A percentile compares a stretch with the other conserved stretches of the same genome.
Conservation (phyloP, 2,113 vertebrate species). For the Oncorhynchus nerka region DNA sequence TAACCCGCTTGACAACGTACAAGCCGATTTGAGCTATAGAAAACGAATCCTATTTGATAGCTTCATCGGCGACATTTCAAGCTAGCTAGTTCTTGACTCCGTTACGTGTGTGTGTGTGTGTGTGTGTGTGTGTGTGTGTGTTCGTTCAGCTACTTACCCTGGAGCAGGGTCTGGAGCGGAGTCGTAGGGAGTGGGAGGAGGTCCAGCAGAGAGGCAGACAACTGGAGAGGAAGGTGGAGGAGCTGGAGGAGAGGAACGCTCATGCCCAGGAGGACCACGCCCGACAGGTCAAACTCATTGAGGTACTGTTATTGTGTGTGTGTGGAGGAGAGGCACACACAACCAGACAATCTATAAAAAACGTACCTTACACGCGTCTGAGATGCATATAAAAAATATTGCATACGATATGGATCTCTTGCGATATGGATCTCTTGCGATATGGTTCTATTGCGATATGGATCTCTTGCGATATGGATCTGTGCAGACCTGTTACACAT, state of each 20-base stretch:
- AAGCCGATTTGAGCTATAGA: no score
- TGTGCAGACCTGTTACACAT: no score
- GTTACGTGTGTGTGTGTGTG: neutral
- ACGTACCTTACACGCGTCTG: no score
- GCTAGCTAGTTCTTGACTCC: no score
- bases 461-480: no score
- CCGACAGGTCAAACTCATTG: slow-evolving; percentile 85
- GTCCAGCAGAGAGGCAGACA: slow-evolving; percentile 78
- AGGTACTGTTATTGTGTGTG: slow-evolving; percentile 71
- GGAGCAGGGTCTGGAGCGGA: slow-evolving; percentile 83
- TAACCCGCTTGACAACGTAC: no score
- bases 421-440: no score
- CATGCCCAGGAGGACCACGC: slow-evolving; percentile 77
- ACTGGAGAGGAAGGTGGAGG: slow-evolving; percentile 82
- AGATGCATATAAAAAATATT: no score
- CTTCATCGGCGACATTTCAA: no score
- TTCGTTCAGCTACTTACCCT: slow-evolving; percentile 78
- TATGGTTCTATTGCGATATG: no score
- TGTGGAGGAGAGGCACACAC: neutral
- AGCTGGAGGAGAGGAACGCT: slow-evolving; percentile 82
- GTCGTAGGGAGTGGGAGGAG: slow-evolving; percentile 83
- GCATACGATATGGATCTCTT: no score
- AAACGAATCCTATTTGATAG: no score
- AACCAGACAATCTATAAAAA: neutral
- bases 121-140: slow-evolving; percentile 12